A percentile compares a stretch with the other conserved stretches of the same genome.
Evolutionary conservation across 1,140 invertebrate genomes (phyloP).

Genomic region (Oryctes rhinoceros): DNA sequence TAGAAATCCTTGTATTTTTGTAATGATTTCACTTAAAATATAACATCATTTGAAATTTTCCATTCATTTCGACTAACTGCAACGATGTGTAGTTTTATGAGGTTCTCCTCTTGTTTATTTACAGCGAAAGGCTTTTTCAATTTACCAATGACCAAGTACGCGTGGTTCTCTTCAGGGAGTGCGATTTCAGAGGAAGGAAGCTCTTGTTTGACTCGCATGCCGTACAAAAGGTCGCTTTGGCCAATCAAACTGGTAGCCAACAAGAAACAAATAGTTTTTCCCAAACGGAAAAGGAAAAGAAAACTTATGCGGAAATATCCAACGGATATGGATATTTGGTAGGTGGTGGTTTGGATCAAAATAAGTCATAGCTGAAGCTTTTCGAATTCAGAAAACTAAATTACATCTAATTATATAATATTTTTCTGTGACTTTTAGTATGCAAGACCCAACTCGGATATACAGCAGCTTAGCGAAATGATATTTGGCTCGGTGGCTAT

Average conservation of each 20-base stretch:
- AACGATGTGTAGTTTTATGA: no score
- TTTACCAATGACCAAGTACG: slow-evolving; percentile 74
- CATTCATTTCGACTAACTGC: no score
- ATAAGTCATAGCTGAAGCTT: no score
- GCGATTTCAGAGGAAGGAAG: slow-evolving; percentile 80
- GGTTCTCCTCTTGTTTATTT: slow-evolving; percentile 43
- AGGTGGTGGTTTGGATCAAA: slow-evolving; percentile 45
- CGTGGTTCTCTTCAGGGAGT: slow-evolving; percentile 85
- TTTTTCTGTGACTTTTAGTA: slow-evolving; percentile 60
- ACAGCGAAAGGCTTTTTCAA: slow-evolving; percentile 61
- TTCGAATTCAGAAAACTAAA: neutral
- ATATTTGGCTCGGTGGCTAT: slow-evolving; percentile 89
- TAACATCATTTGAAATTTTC: no score
- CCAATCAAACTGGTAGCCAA: slow-evolving; percentile 45
- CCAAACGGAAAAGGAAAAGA: slow-evolving; percentile 50
- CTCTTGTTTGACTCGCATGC: slow-evolving; percentile 86
- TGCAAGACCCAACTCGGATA: slow-evolving; percentile 72
- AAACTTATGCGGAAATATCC: slow-evolving; percentile 63
- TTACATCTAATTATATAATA: neutral
- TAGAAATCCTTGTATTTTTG: no score
- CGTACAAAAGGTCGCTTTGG: slow-evolving; percentile 67
- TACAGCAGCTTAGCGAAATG: slow-evolving; percentile 83
- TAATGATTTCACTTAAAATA: no score
- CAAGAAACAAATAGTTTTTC: slow-evolving; percentile 41
- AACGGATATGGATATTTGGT: slow-evolving; percentile 67